Base-by-base conservation (phyloP, 1,140 invertebrate genomes). In the Dreissena rostriformis region DNA sequence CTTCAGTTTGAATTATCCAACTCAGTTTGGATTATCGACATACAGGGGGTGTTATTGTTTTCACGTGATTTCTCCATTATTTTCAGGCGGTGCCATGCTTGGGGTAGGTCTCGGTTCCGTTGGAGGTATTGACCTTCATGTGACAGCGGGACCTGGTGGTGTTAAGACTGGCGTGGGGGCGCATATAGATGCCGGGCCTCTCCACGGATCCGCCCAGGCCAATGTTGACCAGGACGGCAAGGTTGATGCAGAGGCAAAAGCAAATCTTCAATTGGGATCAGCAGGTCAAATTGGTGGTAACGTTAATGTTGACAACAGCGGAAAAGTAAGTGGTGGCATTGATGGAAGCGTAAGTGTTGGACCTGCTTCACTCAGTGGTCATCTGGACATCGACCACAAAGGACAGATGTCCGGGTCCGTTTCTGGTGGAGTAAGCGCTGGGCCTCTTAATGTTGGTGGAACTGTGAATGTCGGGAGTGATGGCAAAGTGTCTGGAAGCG, bases 191-290 rank as follows among this genome's bases (percentile, higher is more conserved):
- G 74, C 63, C 14, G 74, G 74, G 12, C 55, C 74, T 14, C 24
- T 77, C 19, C 74, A 77, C 49, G 74, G 52, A 19, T 53, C 52
- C 14, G 74, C 24, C 49, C 49, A 63, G 17, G 63, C 51, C 10
- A 66, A 78, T 51, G 65, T 78, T 68, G 65, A 78, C 53, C 76
- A 68, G 55, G 22, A 78, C 53, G 76, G 76, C 11, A 66, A 78
- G 22, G 63, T 78, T 5, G 29, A 29, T 68, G 65, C 63, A 51
- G 76, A 26, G 51, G 76, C 76, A 15, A 51, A 28, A 14, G 73
- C 15, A 17, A 65, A 65, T 61, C 53, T 49, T 17, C n/a, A 76
- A 29, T 61, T 76, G 8, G 76, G 76, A 22, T 22, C 76, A 22
- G 39, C 24, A 19, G 76, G 63, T 17, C 49, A 51, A 10, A 29